Evolutionary conservation across 2,113 vertebrate genomes (phyloP).

Genomic region (Eulemur macaco): DNA sequence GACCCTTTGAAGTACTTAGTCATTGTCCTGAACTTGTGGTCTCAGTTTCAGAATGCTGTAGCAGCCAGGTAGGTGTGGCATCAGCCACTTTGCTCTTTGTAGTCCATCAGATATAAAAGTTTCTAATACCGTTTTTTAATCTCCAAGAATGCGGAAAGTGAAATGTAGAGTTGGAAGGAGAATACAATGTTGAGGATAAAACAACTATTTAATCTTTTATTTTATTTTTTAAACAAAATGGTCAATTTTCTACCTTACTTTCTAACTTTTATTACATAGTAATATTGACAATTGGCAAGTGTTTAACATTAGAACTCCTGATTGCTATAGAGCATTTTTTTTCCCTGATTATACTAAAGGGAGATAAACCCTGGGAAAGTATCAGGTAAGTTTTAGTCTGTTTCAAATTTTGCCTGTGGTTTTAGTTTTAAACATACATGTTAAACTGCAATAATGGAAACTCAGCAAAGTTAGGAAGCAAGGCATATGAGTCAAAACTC

Average conservation of each 20-base stretch:
- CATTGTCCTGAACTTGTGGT: slow-evolving; percentile 39
- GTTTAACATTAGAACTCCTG: slow-evolving; percentile 25
- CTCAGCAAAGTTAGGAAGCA: background rate
- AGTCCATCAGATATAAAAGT: background rate
- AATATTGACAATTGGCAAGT: background rate
- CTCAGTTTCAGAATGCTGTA: slow-evolving; percentile 60
- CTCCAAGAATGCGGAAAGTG: slow-evolving; percentile 11
- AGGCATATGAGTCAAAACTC: background rate
- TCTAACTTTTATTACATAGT: slow-evolving; percentile 56
- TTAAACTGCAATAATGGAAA: background rate
- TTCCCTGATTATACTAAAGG: background rate
- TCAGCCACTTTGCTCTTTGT: background rate
- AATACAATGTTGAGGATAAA: slow-evolving; percentile 55
- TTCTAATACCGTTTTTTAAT: background rate
- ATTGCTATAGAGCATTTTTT: background rate
- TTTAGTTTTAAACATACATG: background rate
- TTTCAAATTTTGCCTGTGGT: background rate
- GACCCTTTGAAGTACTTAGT: background rate
- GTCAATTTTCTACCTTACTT: slow-evolving; percentile 73
- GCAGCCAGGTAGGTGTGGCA: slow-evolving; percentile 42
- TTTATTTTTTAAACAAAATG: background rate
- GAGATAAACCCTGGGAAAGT: background rate
- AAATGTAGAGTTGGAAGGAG: slow-evolving; percentile 43
- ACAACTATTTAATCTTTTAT: slow-evolving; percentile 44
- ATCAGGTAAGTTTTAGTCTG: background rate